Percentiles rank a stretch among this genome's conserved stretches.
phyloP scores from a whole-genome alignment of 2,797 vertebrate genomes.

The Fundulus diaphanus region DNA sequence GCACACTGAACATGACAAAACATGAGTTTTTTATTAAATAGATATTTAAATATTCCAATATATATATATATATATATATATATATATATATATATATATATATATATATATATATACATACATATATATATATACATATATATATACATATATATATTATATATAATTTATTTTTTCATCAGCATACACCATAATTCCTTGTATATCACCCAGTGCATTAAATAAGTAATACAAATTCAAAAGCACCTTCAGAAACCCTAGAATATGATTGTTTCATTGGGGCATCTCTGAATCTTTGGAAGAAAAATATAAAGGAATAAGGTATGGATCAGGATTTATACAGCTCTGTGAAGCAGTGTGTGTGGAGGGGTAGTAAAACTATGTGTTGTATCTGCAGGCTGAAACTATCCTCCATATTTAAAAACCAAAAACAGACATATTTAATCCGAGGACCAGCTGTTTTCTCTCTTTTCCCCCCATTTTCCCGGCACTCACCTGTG shows the following conservation, averaged over 20 bases:
- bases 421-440: neutral
- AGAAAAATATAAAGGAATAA: neutral
- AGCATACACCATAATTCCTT: neutral
- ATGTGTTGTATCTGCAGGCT: constrained; percentile 9
- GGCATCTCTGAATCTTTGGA: neutral
- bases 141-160: neutral
- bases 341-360: neutral
- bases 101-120: neutral
- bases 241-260: neutral
- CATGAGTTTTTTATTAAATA: neutral
- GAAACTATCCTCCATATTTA: neutral
- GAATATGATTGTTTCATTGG: neutral
- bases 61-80: neutral
- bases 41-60: neutral
- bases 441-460: neutral
- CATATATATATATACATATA: neutral
- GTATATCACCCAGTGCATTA: neutral
- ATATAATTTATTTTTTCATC: neutral
- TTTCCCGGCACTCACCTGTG: constrained; percentile 86
- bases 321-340: neutral
- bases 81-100: no score
- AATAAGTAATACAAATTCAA: neutral
- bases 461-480: constrained; percentile 6
- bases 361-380: neutral
- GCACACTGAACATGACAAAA: neutral